Conservation (phyloP, 2,888 invertebrate species). For the Lissocephala sabroskyi region DNA sequence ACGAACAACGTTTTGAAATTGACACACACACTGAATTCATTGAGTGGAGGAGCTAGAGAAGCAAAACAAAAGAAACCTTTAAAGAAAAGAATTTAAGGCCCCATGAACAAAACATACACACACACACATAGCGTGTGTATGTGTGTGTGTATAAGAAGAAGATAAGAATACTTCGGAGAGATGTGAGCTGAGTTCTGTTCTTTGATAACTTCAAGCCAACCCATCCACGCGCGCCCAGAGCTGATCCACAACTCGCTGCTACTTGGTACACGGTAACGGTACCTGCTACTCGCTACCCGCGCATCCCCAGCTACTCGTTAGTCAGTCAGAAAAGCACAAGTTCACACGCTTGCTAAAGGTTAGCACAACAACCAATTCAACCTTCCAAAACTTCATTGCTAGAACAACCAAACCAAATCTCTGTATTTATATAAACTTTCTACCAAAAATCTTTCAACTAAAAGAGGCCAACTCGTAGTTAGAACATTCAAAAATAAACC, state of each 20-base stretch:
- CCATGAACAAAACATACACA: too few species aligned
- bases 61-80: conserved; percentile 17
- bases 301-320: conserved; percentile 36
- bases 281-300: conserved; percentile 23
- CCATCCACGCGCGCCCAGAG: conserved; percentile 14
- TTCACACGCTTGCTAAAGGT: conserved; percentile 61
- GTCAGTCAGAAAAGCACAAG: conserved; percentile 53
- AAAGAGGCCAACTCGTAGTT: conserved; percentile 37
- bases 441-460: conserved; percentile 12
- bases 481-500: conserved; percentile 39
- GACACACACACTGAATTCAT: conserved; percentile 18
- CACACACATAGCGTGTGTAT: conserved; percentile 21
- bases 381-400: conserved; percentile 42
- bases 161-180: conserved; percentile 27
- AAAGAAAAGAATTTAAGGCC: too few species aligned
- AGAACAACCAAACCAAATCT: conserved; percentile 29
- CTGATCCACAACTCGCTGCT: conserved; percentile 3
- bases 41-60: conserved; percentile 37
- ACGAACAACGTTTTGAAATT: background rate
- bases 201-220: conserved; percentile 32
- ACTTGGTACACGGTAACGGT: conserved; percentile 24
- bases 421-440: conserved; percentile 3
- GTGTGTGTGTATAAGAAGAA: conserved; percentile 18
- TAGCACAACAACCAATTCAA: conserved; percentile 34
- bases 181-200: conserved; percentile 41